A percentile compares a stretch with the other conserved stretches of the same genome.
Evolutionary conservation across 2,888 invertebrate species (phyloP).

Genomic region (Leptogaster cylindrica): DNA sequence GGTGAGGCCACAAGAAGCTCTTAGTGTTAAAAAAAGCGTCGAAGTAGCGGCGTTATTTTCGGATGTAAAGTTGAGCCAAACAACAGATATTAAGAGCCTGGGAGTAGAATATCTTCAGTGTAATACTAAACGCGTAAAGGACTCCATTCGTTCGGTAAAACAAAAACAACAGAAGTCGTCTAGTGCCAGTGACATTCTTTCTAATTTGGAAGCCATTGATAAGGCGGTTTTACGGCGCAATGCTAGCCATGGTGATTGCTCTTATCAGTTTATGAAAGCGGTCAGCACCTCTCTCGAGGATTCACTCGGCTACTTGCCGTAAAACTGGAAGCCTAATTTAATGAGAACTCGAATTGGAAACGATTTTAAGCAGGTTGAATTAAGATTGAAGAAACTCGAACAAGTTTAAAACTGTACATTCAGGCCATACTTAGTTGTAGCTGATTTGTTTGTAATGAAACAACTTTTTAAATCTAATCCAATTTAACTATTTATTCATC

Average conservation of each 20-base stretch:
- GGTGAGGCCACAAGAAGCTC: slow-evolving; percentile 70
- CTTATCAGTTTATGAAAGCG: slow-evolving; percentile 60
- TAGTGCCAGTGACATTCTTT: slow-evolving; percentile 58
- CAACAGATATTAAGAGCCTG: slow-evolving; percentile 70
- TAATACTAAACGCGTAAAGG: slow-evolving; percentile 20
- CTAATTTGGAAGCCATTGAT: slow-evolving; percentile 57
- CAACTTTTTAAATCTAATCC: too few relatives aligned
- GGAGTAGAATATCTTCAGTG: slow-evolving; percentile 4
- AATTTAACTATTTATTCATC: too few relatives aligned
- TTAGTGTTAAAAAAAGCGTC: slow-evolving; percentile 86
- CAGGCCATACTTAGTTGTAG: too few relatives aligned
- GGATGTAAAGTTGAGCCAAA: slow-evolving; percentile 74
- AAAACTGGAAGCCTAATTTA: too few relatives aligned
- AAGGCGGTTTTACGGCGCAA: slow-evolving; percentile 44
- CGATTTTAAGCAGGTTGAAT: too few relatives aligned
- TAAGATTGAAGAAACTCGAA: too few relatives aligned
- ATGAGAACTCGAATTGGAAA: too few relatives aligned
- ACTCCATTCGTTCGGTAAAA: neutral
- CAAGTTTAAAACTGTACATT: too few relatives aligned
- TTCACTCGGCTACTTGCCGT: slow-evolving; percentile 63
- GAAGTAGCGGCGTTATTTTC: slow-evolving; percentile 88
- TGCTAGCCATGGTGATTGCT: slow-evolving; percentile 49
- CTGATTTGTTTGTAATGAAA: too few relatives aligned
- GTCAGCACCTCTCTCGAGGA: slow-evolving; percentile 62
- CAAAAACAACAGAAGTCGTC: slow-evolving; percentile 53